Conservation (phyloP, 2,113 vertebrate genomes). For the Thalassoma bifasciatum region DNA sequence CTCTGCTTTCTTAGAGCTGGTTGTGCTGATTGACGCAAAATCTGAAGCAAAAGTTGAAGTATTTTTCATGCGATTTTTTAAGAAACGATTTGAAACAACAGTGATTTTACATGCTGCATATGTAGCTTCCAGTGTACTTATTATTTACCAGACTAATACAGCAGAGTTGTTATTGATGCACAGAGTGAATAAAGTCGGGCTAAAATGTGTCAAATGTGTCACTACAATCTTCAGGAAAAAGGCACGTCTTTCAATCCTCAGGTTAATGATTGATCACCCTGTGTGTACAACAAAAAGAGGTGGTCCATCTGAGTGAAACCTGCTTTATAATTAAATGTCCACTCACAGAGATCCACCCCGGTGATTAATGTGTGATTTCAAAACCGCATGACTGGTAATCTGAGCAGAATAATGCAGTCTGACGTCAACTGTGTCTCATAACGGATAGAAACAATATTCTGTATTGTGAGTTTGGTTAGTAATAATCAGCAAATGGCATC, state of each 20-base stretch:
- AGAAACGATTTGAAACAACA: no score
- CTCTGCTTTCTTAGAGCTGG: constrained; percentile 50
- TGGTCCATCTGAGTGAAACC: constrained; percentile 19
- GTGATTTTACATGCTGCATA: background rate
- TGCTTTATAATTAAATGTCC: constrained; percentile 37
- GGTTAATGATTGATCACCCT: constrained; percentile 73
- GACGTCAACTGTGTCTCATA: constrained; percentile 39
- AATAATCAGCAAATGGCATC: constrained; percentile 40
- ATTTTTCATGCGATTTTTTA: background rate
- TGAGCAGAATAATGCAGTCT: constrained; percentile 31
- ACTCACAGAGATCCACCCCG: constrained; percentile 36
- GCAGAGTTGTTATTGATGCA: background rate
- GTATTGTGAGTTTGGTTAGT: constrained; percentile 28
- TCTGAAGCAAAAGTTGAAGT: constrained; percentile 10
- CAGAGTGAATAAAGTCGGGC: background rate
- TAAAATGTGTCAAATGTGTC: background rate
- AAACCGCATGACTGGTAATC: constrained; percentile 23
- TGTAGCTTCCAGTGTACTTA: background rate
- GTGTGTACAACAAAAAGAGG: constrained; percentile 44
- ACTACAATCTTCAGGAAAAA: constrained; percentile 19
- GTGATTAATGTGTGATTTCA: constrained; percentile 53
- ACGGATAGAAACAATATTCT: constrained; percentile 45
- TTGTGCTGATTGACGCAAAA: constrained; percentile 30
- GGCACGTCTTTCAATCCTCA: constrained; percentile 26
- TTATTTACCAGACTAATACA: background rate